Evolutionary conservation across 1,140 invertebrate genomes (phyloP), one percentile per base, ranked within the genome.

Genomic region (Vollenhovia emeryi): DNA sequence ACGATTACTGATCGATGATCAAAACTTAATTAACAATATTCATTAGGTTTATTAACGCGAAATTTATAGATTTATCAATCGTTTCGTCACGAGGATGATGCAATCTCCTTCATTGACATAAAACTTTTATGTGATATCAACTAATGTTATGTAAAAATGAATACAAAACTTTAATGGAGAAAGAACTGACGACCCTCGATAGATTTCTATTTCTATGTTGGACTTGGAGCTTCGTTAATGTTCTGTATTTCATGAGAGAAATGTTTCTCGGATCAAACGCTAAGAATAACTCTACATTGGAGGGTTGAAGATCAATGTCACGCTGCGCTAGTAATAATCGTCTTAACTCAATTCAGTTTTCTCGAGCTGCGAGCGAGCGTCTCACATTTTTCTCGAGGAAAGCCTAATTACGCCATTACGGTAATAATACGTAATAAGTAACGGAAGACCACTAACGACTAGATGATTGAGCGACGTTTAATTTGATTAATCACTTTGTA

Each of bases 201-300:
- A 33, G n/a, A 52, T 52, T 71, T 52, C 5, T 6, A 33, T 2
- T 36, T 36, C 6, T 36, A 36, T 36, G 6, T n/a, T 13, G 5
- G 33, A 27, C 5, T 2, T 59, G 15, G 5, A 43, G 3, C 9
- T 30, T 27, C 24, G 5, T 59, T 59, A 62, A 30, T 18, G 24
- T 2, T 3, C 0, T 13, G 18, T 30, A 21, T 45, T 62, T 33
- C 18, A 30, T 60, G 45, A 30, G 27, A 59, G 18, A 8, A 50
- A 59, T 4, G 1, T 11, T 18, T 55, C 33, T 11, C 9, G 11
- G 2, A 11, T 1, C 30, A 45, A 24, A 13, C 3, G 24, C n/a
- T 59, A 59, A 75, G 60, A 59, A 75, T 75, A 74, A 57, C 36
- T 43, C 21, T 27, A 62, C 9, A n/a, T n/a, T 33, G 13, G n/a